Base-by-base conservation (phyloP, 1,140 invertebrate genomes). In the Drosophila kohkoa region DNA sequence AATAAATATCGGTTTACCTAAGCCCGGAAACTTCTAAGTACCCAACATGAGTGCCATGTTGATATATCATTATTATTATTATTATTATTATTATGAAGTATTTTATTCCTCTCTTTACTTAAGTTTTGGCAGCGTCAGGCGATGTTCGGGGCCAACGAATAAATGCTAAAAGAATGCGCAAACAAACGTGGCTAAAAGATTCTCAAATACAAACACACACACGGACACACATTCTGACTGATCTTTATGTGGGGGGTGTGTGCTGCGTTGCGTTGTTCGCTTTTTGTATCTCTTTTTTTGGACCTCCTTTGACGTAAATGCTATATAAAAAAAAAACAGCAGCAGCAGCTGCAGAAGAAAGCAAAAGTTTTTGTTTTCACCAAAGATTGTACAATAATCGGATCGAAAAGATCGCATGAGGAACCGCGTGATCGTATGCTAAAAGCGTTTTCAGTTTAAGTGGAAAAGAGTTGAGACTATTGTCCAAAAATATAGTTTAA, bases 151-250 rank as follows among this genome's bases (percentile, higher is more conserved):
- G 45, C n/a, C 8, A 52, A n/a, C 25, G 8, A 15, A 60, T 45
- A 52, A 59, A 46, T 63, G 64, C 64, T 77, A 77, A 68, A 74
- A 74, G 52, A 64, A 63, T 63, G 59, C 51, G 65, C 64, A 77
- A 77, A 77, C 41, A 68, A 62, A 69, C 57, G 66, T 63, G 49
- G 63, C 58, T 30, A 52, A 54, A 54, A 49, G 28, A 74, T 52
- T 68, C 54, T 58, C 13, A 43, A 58, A 59, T 25, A 30, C 25
- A 52, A 15, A 54, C 20, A 51, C 48, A 48, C n/a, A 16, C 13
- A n/a, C 13, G n/a, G n/a, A 20, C 10, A 60, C 43, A 46, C 43
- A 48, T 32, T 32, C 25, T 51, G 6, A 13, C 20, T 20, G 4
- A 11, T 32, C 30, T 45, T 48, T 25, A 11, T 49, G 15, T 59